Conservation (phyloP, 2,888 invertebrate species). For the Tridacna crocea region DNA sequence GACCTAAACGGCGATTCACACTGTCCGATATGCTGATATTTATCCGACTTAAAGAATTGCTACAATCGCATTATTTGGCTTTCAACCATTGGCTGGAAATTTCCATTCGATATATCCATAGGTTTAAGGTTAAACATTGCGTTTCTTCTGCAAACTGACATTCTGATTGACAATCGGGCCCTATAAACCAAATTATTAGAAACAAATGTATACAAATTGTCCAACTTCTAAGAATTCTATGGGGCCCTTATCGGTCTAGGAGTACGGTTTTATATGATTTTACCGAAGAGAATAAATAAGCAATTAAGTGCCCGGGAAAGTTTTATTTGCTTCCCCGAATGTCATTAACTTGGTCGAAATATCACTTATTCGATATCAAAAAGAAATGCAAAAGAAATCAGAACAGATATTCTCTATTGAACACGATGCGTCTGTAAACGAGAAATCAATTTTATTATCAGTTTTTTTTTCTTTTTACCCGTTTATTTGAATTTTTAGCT, state of each 20-base stretch:
- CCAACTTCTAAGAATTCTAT: conserved; percentile 19
- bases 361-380: too few species aligned
- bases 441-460: too few species aligned
- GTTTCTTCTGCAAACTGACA: conserved; percentile 8
- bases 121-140: conserved; percentile 7
- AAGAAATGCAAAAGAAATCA: too few species aligned
- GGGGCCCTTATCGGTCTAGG: conserved; percentile 8
- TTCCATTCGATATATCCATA: background rate
- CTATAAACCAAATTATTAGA: conserved; percentile 25
- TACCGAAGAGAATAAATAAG: conserved; percentile 45
- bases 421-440: too few species aligned
- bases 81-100: background rate
- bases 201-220: conserved; percentile 24
- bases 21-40: background rate
- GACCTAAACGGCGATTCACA: background rate
- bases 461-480: too few species aligned
- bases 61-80: background rate
- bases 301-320: conserved; percentile 22
- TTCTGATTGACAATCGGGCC: conserved; percentile 15
- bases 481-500: too few species aligned
- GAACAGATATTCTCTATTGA: too few species aligned
- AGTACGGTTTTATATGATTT: conserved; percentile 23
- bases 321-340: too few species aligned
- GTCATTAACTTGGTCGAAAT: too few species aligned
- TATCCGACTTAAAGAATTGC: background rate